Conservation (phyloP, 2,113 vertebrate genomes). For the Nothocercus nigrocapillus region DNA sequence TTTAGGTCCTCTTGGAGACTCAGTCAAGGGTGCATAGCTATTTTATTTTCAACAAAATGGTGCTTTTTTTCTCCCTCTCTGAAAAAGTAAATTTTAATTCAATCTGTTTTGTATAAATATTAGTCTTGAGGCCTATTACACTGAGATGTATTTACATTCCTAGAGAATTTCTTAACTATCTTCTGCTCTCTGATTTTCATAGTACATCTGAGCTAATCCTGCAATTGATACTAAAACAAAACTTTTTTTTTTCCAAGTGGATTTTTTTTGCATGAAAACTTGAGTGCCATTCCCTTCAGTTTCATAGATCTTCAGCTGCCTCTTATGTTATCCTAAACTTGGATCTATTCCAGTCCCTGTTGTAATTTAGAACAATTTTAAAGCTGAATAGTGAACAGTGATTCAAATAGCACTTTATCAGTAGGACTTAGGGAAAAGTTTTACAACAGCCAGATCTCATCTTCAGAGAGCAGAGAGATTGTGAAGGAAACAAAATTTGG, state of each 20-base stretch:
- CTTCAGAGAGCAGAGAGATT: not conserved
- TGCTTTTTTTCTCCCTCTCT: not conserved
- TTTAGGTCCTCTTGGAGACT: conserved; percentile 17
- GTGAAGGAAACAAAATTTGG: not conserved
- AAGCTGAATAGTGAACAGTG: not conserved
- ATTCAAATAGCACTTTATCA: not conserved
- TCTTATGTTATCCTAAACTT: not conserved
- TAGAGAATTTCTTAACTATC: not conserved
- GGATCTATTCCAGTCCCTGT: not conserved
- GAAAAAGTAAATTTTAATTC: not conserved
- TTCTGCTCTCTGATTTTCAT: not conserved
- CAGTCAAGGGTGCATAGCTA: not conserved
- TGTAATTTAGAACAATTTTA: not conserved
- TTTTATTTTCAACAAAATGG: conserved; percentile 10
- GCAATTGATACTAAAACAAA: not conserved
- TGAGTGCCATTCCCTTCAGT: not conserved
- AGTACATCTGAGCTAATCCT: not conserved
- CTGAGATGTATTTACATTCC: not conserved
- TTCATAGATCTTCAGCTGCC: not conserved
- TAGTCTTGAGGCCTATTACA: not conserved
- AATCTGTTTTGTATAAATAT: not conserved
- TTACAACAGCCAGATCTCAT: not conserved
- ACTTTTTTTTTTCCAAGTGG: not conserved
- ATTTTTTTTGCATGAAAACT: not conserved
- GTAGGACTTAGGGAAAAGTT: not conserved